Percentiles rank a stretch among this genome's conserved stretches.
Conservation (phyloP, 1,140 invertebrate species). For the Drosophila insularis region DNA sequence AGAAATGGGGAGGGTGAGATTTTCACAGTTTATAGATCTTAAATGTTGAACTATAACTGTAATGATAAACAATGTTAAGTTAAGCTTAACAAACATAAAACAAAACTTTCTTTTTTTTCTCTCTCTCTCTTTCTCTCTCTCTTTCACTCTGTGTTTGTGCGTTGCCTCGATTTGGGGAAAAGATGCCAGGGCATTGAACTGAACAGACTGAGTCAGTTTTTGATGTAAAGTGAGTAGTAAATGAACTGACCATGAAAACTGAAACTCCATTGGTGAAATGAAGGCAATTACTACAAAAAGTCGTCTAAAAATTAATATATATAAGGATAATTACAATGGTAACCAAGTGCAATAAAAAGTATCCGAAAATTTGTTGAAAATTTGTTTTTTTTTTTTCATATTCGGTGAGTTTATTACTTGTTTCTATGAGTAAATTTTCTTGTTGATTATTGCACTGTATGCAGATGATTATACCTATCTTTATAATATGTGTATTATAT, state of each 20-base stretch:
- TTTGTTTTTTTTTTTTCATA: too few relatives aligned
- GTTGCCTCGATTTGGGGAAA: background rate
- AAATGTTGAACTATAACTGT: conserved; percentile 5
- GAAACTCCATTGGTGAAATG: background rate
- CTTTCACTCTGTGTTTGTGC: background rate
- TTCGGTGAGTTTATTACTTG: too few relatives aligned
- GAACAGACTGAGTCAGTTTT: background rate
- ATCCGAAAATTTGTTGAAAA: background rate
- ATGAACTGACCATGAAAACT: conserved; percentile 2
- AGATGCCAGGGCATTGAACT: conserved; percentile 7
- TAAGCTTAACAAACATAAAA: conserved; percentile 5
- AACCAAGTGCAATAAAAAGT: too few relatives aligned
- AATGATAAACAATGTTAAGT: conserved; percentile 6
- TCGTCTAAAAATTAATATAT: background rate
- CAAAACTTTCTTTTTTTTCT: conserved; percentile 1
- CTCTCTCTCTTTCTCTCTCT: too few relatives aligned
- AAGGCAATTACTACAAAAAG: too few relatives aligned
- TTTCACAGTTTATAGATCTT: conserved; percentile 1
- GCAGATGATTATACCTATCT: too few relatives aligned
- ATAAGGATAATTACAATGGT: too few relatives aligned
- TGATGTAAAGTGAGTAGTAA: background rate
- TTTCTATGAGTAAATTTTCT: too few relatives aligned
- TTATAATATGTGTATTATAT: too few relatives aligned
- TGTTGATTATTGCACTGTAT: too few relatives aligned
- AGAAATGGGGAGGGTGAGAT: background rate